Evolutionary conservation across 2,797 vertebrate species (phyloP), one percentile per base, ranked within the genome.

Genomic region (Sibirionetta formosa): DNA sequence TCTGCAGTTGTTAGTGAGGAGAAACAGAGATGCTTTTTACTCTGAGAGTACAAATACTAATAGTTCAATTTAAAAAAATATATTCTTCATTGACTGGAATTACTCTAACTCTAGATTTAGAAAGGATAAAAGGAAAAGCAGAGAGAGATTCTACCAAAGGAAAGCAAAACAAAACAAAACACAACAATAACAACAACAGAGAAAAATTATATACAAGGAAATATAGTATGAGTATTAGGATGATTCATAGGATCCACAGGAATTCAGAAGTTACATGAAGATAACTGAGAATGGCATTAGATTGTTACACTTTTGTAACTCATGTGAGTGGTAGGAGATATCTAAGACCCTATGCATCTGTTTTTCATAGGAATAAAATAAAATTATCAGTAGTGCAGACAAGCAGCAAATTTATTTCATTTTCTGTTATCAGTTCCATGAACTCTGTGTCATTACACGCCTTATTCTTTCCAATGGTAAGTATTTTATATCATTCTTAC

Each of bases 1-100:
- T 78, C 56, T 70, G 36, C 19, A 54, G 38, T 22, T 54, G 38
- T 35, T 50, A 82, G 10, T 48, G 35, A 88, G 61, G 5, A 8
- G 17, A 86, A 61, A 46, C 27, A 38, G 1, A 65, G 33, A 27
- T 0, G 0, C 26, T 90, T 75, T 80, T 86, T 4, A 29, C 2
- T 29, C 13, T 64, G 11, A 29, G 12, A 82, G 2, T 42, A 27
- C 5, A 82, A 26, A 76, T 66, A 44, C 14, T 56, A 60, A 64
- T 35, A 12, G 2, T 84, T 73, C 53, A 78, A 60, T 68, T 77
- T 68, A 33, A 42, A 22, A 31, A 44, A 33, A 36, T 19, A 12
- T 42, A 15, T 58, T 56, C 3, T 83, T 82, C 9, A 38, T 38
- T 81, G 35, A 54, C 15, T 58, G 6, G 5, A 86, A 57, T 57